Evolutionary conservation across 2,113 vertebrate genomes (phyloP).

Genomic region (Ochotona curzoniae): DNA sequence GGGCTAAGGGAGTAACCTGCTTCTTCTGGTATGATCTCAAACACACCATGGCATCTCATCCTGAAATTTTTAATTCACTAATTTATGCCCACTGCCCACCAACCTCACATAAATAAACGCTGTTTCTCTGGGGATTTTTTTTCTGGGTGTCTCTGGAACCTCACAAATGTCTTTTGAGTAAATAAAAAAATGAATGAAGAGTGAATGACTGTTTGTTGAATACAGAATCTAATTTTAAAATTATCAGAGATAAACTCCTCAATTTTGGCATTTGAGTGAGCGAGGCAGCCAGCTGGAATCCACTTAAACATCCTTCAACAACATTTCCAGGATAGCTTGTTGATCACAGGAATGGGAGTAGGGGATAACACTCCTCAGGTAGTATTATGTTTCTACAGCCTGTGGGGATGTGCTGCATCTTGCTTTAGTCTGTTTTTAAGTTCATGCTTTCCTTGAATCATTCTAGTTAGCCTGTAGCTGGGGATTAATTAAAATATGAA

Average conservation of each 20-base stretch:
- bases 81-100: neutral
- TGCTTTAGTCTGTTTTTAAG: slow-evolving; percentile 30
- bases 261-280: neutral
- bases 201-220: neutral
- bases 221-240: neutral
- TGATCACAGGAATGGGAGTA: neutral
- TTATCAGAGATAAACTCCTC: neutral
- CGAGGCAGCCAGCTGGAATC: neutral
- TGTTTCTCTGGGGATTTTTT: neutral
- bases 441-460: slow-evolving; percentile 34
- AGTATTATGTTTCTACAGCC: neutral
- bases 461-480: slow-evolving; percentile 70
- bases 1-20: neutral
- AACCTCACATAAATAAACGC: neutral
- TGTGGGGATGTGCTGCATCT: neutral
- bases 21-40: neutral
- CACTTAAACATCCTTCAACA: neutral
- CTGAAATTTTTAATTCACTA: neutral
- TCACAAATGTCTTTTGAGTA: neutral
- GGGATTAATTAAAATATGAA: slow-evolving; percentile 90
- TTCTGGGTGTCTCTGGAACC: neutral
- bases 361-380: neutral
- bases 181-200: neutral
- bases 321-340: neutral
- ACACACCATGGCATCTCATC: no score